phyloP scores from a whole-genome alignment of 2,113 vertebrate genomes.

The Ia io region DNA sequence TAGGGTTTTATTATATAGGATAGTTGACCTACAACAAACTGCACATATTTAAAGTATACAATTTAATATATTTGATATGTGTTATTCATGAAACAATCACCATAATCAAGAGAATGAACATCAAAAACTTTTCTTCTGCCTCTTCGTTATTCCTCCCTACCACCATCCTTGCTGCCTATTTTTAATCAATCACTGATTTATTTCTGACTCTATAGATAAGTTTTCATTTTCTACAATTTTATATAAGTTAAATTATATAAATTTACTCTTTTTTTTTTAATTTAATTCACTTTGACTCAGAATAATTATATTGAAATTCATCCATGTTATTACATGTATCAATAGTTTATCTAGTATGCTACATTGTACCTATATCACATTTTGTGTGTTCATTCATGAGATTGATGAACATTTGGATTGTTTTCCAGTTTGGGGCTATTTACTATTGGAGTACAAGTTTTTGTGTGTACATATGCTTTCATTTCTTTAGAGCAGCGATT shows the following conservation, averaged over 20 bases:
- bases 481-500: background rate
- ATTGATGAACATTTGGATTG: background rate
- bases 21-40: background rate
- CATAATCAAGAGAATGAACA: background rate
- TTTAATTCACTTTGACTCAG: background rate
- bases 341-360: background rate
- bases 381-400: background rate
- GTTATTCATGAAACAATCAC: background rate
- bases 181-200: background rate
- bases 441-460: too few species aligned
- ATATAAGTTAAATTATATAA: background rate
- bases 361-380: background rate
- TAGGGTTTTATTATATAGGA: too few species aligned
- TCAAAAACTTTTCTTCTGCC: background rate
- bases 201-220: background rate
- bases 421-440: background rate
- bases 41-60: background rate
- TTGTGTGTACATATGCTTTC: background rate
- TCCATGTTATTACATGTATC: background rate
- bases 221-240: slow-evolving; percentile 24
- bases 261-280: background rate
- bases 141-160: background rate
- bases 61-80: background rate
- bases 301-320: background rate
- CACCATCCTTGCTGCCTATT: background rate